phyloP scores from a whole-genome alignment of 2,888 invertebrate species.

The Nycteola revayana region DNA sequence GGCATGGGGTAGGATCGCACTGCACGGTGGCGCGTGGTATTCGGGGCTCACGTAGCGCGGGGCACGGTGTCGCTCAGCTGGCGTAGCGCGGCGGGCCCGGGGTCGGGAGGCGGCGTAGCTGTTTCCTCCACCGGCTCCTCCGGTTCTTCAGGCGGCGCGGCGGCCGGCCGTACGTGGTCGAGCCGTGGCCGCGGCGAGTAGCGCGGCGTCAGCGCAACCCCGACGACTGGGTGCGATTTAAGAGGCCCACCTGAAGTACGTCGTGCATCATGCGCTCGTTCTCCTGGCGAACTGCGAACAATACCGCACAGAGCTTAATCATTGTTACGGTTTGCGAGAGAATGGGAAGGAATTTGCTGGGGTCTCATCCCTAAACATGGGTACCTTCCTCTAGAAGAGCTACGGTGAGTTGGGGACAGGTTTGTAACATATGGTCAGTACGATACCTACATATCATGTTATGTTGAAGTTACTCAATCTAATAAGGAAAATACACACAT shows the following conservation, averaged over 20 bases:
- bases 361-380: constrained; percentile 26
- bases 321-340: constrained; percentile 29
- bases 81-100: constrained; percentile 37
- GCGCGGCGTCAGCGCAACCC: constrained; percentile 80
- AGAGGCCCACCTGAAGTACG: constrained; percentile 84
- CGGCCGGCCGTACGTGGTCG: constrained; percentile 71
- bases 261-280: constrained; percentile 93
- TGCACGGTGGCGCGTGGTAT: constrained; percentile 17
- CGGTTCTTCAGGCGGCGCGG: constrained; percentile 72
- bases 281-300: constrained; percentile 91
- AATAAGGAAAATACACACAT: constrained; percentile 29
- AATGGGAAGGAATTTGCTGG: constrained; percentile 38
- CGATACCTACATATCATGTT: constrained; percentile 18
- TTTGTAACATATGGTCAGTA: constrained; percentile 15
- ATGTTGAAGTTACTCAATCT: constrained; percentile 21
- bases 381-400: constrained; percentile 18
- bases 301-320: constrained; percentile 59
- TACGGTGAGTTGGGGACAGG: constrained; percentile 8
- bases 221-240: constrained; percentile 81
- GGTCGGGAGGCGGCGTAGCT: constrained; percentile 25
- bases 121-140: constrained; percentile 47
- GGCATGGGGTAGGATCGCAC: constrained; percentile 3
- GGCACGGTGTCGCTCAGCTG: constrained; percentile 37
- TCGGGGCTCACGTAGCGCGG: constrained; percentile 28
- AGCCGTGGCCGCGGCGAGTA: constrained; percentile 75